Evolutionary conservation across 2,888 invertebrate genomes (phyloP).

Genomic region (Andrena camellia): DNA sequence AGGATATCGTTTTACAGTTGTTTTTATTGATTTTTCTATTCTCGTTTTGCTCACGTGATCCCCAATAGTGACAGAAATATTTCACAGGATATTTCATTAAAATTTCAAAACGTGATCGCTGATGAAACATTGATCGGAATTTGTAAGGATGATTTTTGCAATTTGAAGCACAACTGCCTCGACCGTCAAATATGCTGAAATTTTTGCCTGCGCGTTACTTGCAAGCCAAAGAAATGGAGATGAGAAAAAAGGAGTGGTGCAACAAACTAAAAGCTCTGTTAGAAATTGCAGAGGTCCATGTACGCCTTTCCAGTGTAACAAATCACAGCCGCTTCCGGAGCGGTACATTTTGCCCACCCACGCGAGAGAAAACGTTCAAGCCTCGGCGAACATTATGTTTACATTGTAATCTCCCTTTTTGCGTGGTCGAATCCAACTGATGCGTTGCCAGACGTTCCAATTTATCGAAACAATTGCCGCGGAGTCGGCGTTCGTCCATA

Average conservation of each 20-base stretch:
- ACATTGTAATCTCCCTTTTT: slow-evolving; percentile 36
- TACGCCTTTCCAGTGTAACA: not conserved
- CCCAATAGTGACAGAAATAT: too few relatives aligned
- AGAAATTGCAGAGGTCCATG: not conserved
- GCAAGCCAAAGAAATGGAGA: not conserved
- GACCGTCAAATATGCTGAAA: not conserved
- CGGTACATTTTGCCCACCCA: slow-evolving; percentile 7
- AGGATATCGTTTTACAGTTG: slow-evolving; percentile 10
- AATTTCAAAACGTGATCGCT: too few relatives aligned
- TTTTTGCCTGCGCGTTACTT: not conserved
- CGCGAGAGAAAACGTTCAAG: slow-evolving; percentile 23
- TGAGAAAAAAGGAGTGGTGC: not conserved
- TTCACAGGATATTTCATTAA: too few relatives aligned
- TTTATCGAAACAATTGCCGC: slow-evolving; percentile 43
- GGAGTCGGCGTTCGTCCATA: slow-evolving; percentile 5
- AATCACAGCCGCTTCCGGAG: slow-evolving; percentile 13
- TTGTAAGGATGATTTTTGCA: too few relatives aligned
- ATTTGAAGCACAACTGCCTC: too few relatives aligned
- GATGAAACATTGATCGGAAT: too few relatives aligned
- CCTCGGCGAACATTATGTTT: slow-evolving; percentile 34
- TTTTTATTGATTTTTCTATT: slow-evolving; percentile 27
- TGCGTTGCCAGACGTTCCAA: slow-evolving; percentile 32
- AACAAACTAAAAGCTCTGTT: slow-evolving; percentile 1
- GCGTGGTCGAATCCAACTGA: slow-evolving; percentile 23
- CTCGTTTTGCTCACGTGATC: not conserved